Percentiles rank a stretch among this genome's conserved stretches.
These are phyloP conservation scores for Gobiocypris rarus DNA, from an alignment of 2,113 vertebrate species.

Conservation along the genomic window DNA sequence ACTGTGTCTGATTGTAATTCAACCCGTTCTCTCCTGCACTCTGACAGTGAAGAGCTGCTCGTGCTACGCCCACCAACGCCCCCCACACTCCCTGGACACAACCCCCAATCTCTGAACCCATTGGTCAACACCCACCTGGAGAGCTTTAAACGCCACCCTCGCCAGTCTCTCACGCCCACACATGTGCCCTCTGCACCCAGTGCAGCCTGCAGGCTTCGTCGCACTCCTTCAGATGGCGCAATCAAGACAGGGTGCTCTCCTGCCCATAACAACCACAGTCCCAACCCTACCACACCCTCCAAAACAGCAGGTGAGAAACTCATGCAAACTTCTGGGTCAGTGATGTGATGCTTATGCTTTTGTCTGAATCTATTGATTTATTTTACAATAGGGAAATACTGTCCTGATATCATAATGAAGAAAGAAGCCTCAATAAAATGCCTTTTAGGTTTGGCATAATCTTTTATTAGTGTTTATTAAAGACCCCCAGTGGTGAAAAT, in stretches of 20 bases:
- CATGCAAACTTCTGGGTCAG: neutral
- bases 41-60: slow-evolving; percentile 90
- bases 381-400: neutral
- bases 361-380: neutral
- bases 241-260: slow-evolving; percentile 79
- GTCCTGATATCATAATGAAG: neutral
- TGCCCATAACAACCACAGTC: slow-evolving; percentile 36
- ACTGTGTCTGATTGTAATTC: slow-evolving; percentile 97
- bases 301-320: slow-evolving; percentile 63
- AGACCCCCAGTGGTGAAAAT: too few species aligned
- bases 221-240: slow-evolving; percentile 95
- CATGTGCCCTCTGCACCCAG: slow-evolving; percentile 84
- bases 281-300: slow-evolving; percentile 59
- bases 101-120: slow-evolving; percentile 83
- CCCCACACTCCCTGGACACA: slow-evolving; percentile 76
- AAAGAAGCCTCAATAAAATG: neutral
- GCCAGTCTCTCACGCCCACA: slow-evolving; percentile 94
- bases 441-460: neutral
- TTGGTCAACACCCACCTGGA: slow-evolving; percentile 92
- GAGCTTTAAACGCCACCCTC: slow-evolving; percentile 92
- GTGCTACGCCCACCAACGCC: slow-evolving; percentile 82
- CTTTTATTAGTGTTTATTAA: neutral
- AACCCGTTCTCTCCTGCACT: slow-evolving; percentile 89
- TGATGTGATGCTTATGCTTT: neutral
- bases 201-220: slow-evolving; percentile 77